Base-by-base conservation (phyloP, 2,797 vertebrate genomes). In the Anas capensis region DNA sequence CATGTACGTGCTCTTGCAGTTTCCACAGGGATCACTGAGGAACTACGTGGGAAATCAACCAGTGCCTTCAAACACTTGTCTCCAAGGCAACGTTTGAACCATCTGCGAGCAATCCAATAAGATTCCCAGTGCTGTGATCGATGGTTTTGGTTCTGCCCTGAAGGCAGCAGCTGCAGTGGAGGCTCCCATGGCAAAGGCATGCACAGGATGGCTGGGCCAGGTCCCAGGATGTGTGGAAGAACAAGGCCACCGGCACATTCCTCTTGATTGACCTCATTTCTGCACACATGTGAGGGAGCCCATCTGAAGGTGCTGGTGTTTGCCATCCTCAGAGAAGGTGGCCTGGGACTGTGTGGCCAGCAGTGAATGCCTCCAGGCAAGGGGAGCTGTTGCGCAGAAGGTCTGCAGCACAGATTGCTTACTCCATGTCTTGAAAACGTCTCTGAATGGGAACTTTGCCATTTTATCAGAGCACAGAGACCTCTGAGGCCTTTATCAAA, bases 71-170 rank as follows among this genome's bases (percentile, higher is more conserved):
- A n/a, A 86, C 57, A 60, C 66, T 60, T 65, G 44, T 82, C 40
- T 75, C 21, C 76, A 92, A 91, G 66, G 56, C 26, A 80, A 76
- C 54, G 61, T 79, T 57, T 85, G 62, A 92, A 51, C 51, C 20
- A 77, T 8, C 36, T 93, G 40, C 68, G 66, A 85, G 42, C 66
- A 85, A 82, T 58, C 44, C 58, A 31, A 27, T 72, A 36, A 5
- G 54, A 71, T 11, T 64, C 71, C 38, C 65, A 58, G 34, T 5
- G 29, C n/a, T 4, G 2, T 8, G 20, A 64, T 34, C 77, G 64
- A 54, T 66, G 42, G 42, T 24, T 68, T 80, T 88, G 64, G 64
- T 76, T 80, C 68, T n/a, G 62, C 54, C 54, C 21, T 68, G 71
- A 46, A 78, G 46, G 64, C 58, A 76, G 68, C 54, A 90, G 34